Evolutionary conservation across 30 jellyfish, hydroid and myxozoan species (phyloP).

Genomic region (Aurelia aurita complex sp. Pacific): DNA sequence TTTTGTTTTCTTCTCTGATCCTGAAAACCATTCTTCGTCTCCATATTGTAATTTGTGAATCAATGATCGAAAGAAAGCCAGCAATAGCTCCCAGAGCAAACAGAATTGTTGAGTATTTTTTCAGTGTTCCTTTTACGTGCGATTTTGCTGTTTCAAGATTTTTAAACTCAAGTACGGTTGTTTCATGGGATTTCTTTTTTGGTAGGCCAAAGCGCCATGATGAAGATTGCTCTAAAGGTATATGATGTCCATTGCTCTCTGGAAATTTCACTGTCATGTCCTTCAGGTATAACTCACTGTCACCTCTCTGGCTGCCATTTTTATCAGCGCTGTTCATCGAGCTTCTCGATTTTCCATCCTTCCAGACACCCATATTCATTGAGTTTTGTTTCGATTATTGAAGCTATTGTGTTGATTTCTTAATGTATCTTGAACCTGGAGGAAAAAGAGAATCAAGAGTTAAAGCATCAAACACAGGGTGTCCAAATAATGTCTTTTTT

Average conservation of each 20-base stretch:
- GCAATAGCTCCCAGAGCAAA: slow-evolving; percentile 80
- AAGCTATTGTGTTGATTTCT: too few relatives aligned
- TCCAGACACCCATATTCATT: slow-evolving; percentile 37
- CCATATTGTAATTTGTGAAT: slow-evolving; percentile 77
- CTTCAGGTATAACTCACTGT: slow-evolving; percentile 10
- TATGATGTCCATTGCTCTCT: slow-evolving; percentile 51
- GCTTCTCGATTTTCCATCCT: slow-evolving; percentile 11
- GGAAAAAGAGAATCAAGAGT: too few relatives aligned
- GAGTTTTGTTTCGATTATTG: too few relatives aligned
- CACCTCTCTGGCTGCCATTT: slow-evolving; percentile 8
- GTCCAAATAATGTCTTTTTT: too few relatives aligned
- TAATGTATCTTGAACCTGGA: too few relatives aligned
- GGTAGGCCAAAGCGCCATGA: slow-evolving; percentile 40
- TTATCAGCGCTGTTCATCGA: not conserved
- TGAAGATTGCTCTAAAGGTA: slow-evolving; percentile 18
- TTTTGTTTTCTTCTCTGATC: slow-evolving; percentile 5
- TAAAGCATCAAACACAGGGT: too few relatives aligned
- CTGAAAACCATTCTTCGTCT: slow-evolving; percentile 32
- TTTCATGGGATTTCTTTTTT: slow-evolving; percentile 39
- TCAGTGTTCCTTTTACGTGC: slow-evolving; percentile 59
- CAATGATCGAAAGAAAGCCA: slow-evolving; percentile 67
- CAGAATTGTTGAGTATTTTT: slow-evolving; percentile 81
- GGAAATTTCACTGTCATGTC: slow-evolving; percentile 37
- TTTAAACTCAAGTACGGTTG: slow-evolving; percentile 70
- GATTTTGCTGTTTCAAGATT: slow-evolving; percentile 86